Evolutionary conservation across 2,797 vertebrate genomes (phyloP), one percentile per base, ranked within the genome.

Genomic region (Eulemur mongoz): DNA sequence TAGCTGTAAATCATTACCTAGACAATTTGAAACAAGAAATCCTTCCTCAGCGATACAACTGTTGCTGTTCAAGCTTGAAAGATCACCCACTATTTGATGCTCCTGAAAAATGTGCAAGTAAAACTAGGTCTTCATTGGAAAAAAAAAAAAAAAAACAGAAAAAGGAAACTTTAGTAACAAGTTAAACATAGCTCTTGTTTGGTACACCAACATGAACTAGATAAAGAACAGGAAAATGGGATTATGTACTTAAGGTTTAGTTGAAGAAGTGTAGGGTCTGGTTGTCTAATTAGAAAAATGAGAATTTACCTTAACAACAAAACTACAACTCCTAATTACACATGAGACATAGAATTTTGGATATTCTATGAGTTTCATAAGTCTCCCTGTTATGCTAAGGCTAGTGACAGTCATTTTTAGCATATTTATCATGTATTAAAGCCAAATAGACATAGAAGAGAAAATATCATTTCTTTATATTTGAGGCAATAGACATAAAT

Each of bases 1-100:
- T 97, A 97, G 70, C 85, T 97, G 97, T 97, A 96, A 98, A 97
- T 97, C 89, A 98, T 96, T 98, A 97, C 88, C 97, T 85, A 97
- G 92, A 80, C 67, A 91, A 95, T 95, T 94, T 89, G 81, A 97
- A 97, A 97, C 89, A 91, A 98, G 97, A 98, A 98, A 93, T 95
- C 97, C 97, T 97, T 97, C 86, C 95, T 97, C 96, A 97, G 97
- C 91, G 1, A 52, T 95, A 92, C 79, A 70, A 96, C 88, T 54
- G 52, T 76, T 86, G 79, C 61, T 7, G 94, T 96, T 98, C 97
- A 97, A 95, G 95, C 97, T 97, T 75, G 75, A 97, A 93, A 93
- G 95, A 97, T 17, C n/a, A 91, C 75, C 97, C 2, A 54, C 73
- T 59, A 69, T 94, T 95, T 90, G 75, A 93, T 22, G 14, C 95